phyloP scores from a whole-genome alignment of 2,113 vertebrate genomes.

The Panurus biarmicus region DNA sequence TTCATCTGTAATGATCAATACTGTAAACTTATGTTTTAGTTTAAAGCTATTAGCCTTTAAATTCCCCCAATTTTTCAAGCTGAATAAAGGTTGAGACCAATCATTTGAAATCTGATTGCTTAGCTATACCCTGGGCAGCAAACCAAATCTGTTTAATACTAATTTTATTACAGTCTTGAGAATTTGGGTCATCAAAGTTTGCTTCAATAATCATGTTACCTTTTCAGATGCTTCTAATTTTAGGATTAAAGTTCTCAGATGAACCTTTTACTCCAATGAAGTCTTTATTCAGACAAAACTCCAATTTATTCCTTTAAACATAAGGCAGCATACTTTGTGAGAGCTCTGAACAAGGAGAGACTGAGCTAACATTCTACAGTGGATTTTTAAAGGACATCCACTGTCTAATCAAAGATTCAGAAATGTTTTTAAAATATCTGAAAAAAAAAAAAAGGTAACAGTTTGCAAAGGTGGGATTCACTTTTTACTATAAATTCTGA shows the following conservation, averaged over 20 bases:
- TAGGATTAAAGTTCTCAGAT: neutral
- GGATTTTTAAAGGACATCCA: neutral
- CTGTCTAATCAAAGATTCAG: neutral
- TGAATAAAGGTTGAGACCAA: neutral
- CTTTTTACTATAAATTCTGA: neutral
- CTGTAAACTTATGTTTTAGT: neutral
- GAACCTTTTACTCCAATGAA: neutral
- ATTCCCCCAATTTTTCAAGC: conserved; percentile 5
- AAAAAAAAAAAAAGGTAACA: neutral
- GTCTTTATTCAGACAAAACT: neutral
- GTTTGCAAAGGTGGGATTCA: neutral
- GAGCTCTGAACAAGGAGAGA: neutral
- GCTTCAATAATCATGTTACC: neutral
- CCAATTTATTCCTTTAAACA: neutral
- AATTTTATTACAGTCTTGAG: conserved; percentile 21
- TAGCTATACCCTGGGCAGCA: neutral
- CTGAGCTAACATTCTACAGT: neutral
- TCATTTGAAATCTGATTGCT: conserved; percentile 29
- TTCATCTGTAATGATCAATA: neutral
- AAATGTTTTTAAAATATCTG: neutral
- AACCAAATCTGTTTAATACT: conserved; percentile 22
- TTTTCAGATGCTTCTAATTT: conserved; percentile 2
- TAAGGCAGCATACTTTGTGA: neutral
- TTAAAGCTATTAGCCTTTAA: conserved; percentile 11
- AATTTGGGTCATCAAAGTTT: conserved; percentile 35